Evolutionary conservation across 2,113 vertebrate species (phyloP), one percentile per base, ranked within the genome.

Genomic region (Empidonax alnorum): DNA sequence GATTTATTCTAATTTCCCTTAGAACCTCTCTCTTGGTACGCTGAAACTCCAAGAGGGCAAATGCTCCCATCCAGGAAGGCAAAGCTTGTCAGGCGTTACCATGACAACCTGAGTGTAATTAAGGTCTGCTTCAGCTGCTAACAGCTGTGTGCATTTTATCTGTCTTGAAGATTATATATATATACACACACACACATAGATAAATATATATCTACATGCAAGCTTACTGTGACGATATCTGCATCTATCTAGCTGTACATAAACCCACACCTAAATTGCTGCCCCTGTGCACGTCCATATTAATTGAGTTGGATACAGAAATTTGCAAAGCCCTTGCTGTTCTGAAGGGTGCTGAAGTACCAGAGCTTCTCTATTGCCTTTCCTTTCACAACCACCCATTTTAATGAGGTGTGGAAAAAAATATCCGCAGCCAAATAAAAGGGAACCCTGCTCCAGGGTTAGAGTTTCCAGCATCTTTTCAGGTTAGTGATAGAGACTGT

Each of bases 91-190:
- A 97, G 97, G 93, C 3, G 97, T 98, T 98, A 62, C 97, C 97
- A 98, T 98, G 97, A 97, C 96, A 98, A 98, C 98, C 52, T 97
- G 93, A 96, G 97, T 97, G 97, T 98, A 98, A 98, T 98, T 98
- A 98, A 98, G 97, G 94, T 96, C 97, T 1, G 39, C 90, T 98
- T 98, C 98, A 98, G 97, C 97, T 98, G 97, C 95, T 96, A 98
- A 97, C 98, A 98, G 98, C 98, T 98, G 98, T 97, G 97, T 87
- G 94, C 96, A 97, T 98, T 98, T 97, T 97, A 97, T 98, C 96
- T 97, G 96, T 93, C 95, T 96, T 95, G 95, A 97, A 97, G 96
- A 97, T 78, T 85, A 41, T 65, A 66, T 84, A 79, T 71, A 89
- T 30, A 55, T 12, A 63, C 1, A 69, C 9, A 52, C 9, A 52